Evolutionary conservation across 92 coral and sea anemone genomes (phyloP), one percentile per base, ranked within the genome.

Genomic region (Actinernus sp.): DNA sequence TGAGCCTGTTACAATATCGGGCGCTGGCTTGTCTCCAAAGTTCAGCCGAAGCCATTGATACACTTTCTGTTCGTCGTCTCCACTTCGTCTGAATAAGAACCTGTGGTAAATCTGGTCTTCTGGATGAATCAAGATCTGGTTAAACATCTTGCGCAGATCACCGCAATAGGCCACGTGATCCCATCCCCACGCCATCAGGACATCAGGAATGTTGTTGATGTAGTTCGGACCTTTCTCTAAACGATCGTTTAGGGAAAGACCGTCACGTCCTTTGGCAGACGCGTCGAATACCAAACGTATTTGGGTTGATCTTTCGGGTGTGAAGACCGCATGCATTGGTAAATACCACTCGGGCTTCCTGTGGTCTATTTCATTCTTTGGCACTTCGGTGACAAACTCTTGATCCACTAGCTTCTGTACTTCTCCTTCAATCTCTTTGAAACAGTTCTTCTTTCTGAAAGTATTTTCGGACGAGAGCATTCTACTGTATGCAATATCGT

Each of bases 1-100:
- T 18, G 79, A 49, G 31, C 56, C 66, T 13, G 82, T 46, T 5
- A 82, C 86, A 8, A 85, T 85, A 26, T 85, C 86, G 25, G 92
- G 92, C 12, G 86, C 83, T 33, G 86, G 82, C 65, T 70, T 85
- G 61, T 85, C 87, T 60, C 92, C 83, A 31, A 85, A 79, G 56
- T 64, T 71, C 16, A 85, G 17, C 34, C 86, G 37, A 13, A 71
- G 0, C 87, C 92, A 85, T 49, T 79, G 82, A 37, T 71, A 65
- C 4, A 78, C 81, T 46, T 51, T 52, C 20, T 78, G 73, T 2
- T 18, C 54, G 3, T 78, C 75, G 16, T 29, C 34, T 18, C 55
- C 14, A 21, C 32, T 28, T 39, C 43, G 32, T 25, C 75, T 26
- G 55, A 68, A 60, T 1, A 74, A 53, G 68, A 85, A 78, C 49